Evolutionary conservation across 2,797 vertebrate species (phyloP).

Genomic region (Protonibea diacanthus): DNA sequence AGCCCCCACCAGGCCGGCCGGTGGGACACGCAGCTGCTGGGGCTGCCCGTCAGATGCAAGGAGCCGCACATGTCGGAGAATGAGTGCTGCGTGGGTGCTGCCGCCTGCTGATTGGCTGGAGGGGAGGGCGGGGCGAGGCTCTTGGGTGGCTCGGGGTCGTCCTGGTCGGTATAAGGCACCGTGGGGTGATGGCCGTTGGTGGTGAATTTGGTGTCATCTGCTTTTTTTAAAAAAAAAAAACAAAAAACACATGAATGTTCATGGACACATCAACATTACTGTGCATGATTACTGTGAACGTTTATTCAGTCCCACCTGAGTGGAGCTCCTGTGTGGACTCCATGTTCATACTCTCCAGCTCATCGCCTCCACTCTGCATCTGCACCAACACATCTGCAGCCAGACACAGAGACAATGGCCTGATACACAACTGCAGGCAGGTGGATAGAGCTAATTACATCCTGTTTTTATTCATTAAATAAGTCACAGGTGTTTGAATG

Average conservation of each 20-base stretch:
- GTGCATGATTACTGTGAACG: too few species aligned
- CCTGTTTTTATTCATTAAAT: not conserved
- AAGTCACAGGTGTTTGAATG: not conserved
- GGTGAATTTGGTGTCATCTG: conserved; percentile 88
- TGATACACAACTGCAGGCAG: not conserved
- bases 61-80: conserved; percentile 90
- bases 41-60: conserved; percentile 89
- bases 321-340: conserved; percentile 85
- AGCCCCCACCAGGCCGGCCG: conserved; percentile 85
- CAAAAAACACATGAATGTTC: not conserved
- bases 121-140: conserved; percentile 45
- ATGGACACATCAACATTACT: rapidly evolving
- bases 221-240: conserved; percentile 79
- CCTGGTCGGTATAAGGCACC: conserved; percentile 67
- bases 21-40: conserved; percentile 87
- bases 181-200: conserved; percentile 76
- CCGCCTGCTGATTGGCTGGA: conserved; percentile 54
- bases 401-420: not conserved
- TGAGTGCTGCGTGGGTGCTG: conserved; percentile 30
- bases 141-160: conserved; percentile 64
- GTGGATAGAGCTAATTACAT: not conserved
- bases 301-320: conserved; percentile 93
- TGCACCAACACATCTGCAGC: conserved; percentile 63
- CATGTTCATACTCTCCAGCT: conserved; percentile 89
- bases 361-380: conserved; percentile 81